These are phyloP conservation scores for Tinea trinotella DNA, from an alignment of 2,888 invertebrate species.

Conservation along the genomic window DNA sequence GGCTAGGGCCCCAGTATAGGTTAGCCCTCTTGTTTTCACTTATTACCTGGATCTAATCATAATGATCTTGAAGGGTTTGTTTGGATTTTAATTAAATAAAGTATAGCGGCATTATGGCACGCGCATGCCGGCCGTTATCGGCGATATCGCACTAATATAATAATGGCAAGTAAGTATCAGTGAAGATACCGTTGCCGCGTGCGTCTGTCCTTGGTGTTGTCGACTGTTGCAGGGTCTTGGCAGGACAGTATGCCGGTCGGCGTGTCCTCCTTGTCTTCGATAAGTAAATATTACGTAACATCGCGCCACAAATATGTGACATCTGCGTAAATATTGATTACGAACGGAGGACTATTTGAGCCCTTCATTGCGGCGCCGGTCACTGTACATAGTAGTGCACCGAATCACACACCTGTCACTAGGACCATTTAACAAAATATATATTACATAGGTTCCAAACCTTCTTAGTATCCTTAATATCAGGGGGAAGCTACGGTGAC, in stretches of 20 bases:
- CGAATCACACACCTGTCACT: background rate
- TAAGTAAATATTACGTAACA: conserved; percentile 53
- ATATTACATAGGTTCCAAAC: too few species aligned
- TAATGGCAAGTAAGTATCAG: background rate
- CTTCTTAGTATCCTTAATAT: too few species aligned
- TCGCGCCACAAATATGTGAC: conserved; percentile 38
- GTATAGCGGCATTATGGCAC: background rate
- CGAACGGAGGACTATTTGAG: conserved; percentile 13
- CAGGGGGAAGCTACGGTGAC: too few species aligned
- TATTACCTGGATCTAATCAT: background rate
- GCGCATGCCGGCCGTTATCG: background rate
- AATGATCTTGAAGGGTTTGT: conserved; percentile 12
- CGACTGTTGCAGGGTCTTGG: conserved; percentile 15
- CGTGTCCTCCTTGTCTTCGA: conserved; percentile 30
- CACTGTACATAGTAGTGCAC: conserved; percentile 20
- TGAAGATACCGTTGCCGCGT: conserved; percentile 18
- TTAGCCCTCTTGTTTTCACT: background rate
- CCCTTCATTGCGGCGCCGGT: conserved; percentile 21
- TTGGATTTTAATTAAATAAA: conserved; percentile 8
- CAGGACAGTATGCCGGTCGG: conserved; percentile 16
- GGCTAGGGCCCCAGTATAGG: background rate
- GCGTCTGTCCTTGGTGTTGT: conserved; percentile 21
- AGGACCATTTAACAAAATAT: too few species aligned
- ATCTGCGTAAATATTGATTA: conserved; percentile 62
- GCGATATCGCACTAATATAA: background rate